Base-by-base conservation (phyloP, 2,797 vertebrate genomes). In the Syndactyla subalaris region DNA sequence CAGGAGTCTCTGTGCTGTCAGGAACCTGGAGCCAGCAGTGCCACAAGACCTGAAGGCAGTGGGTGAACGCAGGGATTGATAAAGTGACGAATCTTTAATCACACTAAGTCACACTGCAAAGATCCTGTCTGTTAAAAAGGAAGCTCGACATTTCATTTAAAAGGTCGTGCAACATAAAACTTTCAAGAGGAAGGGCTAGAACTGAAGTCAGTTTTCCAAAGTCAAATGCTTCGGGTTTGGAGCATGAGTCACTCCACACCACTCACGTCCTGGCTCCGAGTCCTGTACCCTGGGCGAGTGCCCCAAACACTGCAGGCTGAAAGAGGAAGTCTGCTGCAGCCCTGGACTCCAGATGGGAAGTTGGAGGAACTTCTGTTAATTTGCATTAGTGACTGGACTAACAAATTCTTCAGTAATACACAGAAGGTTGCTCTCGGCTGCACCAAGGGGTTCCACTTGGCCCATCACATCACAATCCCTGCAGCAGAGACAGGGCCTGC, bases 131-230 rank as follows among this genome's bases (percentile, higher is more conserved):
- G 92, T 85, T 39, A 74, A 66, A 94, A 94, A 83, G 65, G 85
- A 92, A 95, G 87, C 95, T 80, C 70, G 30, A 76, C 85, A 95
- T 96, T 95, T 95, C 88, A n/a, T 61, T 84, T 24, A 22, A 86
- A 95, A 93, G 87, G 83, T 93, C 76, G 3, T 13, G 95, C 83
- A 96, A 85, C 5, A 83, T 30, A 94, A 92, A 51, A 85, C 86
- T 85, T 87, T 6, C 75, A 91, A 86, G 93, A 93, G 85, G 94
- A 95, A 95, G 86, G 66, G 39, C 85, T 72, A 85, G 85, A 82
- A 65, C 45, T 78, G 58, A 73, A 81, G 48, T 73, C 85, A 73
- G 57, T 93, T 90, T 95, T 96, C 89, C 89, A 71, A 72, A 84
- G 84, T 59, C 80, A 94, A 89, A 93, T 48, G 91, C 63, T 76